Percentiles rank a stretch among this genome's conserved stretches.
phyloP scores from a whole-genome alignment of 2,888 invertebrate species.

The Tromatobia lineatoria region DNA sequence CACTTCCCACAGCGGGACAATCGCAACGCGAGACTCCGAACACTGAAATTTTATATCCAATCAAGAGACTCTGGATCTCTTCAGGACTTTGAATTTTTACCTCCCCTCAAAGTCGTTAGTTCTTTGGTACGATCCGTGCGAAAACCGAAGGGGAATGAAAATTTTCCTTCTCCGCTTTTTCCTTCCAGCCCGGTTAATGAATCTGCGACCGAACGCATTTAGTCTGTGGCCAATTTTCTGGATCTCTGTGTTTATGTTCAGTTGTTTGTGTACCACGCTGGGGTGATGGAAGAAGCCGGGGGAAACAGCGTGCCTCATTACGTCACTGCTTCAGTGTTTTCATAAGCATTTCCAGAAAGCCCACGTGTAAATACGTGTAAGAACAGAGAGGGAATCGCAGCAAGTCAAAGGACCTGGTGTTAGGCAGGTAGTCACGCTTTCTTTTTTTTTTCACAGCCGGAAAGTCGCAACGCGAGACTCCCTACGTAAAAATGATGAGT shows the following conservation, averaged over 20 bases:
- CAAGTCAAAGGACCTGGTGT: constrained; percentile 17
- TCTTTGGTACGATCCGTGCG: background rate
- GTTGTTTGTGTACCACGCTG: constrained; percentile 5
- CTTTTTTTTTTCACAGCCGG: too few relatives aligned
- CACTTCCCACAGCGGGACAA: constrained; percentile 6
- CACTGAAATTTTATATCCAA: constrained; percentile 51
- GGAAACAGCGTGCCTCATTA: background rate
- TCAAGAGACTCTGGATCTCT: constrained; percentile 11
- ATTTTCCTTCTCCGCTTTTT: too few relatives aligned
- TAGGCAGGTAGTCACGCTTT: constrained; percentile 16
- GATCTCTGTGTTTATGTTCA: constrained; percentile 8
- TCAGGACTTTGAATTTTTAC: background rate
- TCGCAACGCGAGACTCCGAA: constrained; percentile 14
- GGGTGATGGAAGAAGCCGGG: background rate
- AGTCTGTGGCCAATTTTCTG: constrained; percentile 27
- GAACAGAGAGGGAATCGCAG: constrained; percentile 29
- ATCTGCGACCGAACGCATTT: constrained; percentile 4
- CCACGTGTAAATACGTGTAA: constrained; percentile 49
- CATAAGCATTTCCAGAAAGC: constrained; percentile 37
- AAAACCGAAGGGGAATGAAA: too few relatives aligned
- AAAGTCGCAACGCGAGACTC: too few relatives aligned
- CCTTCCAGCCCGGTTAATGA: constrained; percentile 11
- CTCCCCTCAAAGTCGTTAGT: constrained; percentile 14
- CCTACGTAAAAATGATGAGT: too few relatives aligned
- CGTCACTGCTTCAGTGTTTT: constrained; percentile 6